Percentiles rank a stretch among this genome's conserved stretches.
phyloP scores from a whole-genome alignment of 2,113 vertebrate genomes.

The Mormyrus lacerda region DNA sequence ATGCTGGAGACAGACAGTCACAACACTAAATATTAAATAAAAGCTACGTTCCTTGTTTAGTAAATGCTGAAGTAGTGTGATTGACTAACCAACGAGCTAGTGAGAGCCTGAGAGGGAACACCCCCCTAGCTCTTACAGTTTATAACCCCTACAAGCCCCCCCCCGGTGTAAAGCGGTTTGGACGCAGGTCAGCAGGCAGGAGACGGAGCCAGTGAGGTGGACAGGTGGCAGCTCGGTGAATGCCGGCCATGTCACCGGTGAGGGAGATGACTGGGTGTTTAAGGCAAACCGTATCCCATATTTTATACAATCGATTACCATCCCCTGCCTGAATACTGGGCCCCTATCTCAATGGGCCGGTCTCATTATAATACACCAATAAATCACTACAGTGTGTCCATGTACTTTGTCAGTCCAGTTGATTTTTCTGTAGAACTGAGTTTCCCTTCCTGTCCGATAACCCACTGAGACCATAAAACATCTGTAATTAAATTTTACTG shows the following conservation, averaged over 20 bases:
- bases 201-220: background rate
- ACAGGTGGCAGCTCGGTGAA: background rate
- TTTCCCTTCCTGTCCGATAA: background rate
- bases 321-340: background rate
- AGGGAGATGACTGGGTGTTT: background rate
- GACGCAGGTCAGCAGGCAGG: background rate
- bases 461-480: background rate
- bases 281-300: background rate
- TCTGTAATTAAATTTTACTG: background rate
- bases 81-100: background rate
- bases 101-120: background rate
- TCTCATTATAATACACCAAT: background rate
- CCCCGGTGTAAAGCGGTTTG: background rate
- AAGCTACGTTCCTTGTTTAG: too few species aligned
- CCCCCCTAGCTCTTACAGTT: background rate
- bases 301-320: background rate
- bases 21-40: background rate
- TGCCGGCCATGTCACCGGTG: background rate
- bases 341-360: background rate
- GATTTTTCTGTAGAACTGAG: background rate
- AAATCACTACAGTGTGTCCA: background rate
- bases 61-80: background rate
- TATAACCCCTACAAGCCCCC: background rate
- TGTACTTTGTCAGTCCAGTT: background rate
- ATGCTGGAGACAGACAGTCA: background rate